Percentiles rank a stretch among this genome's conserved stretches.
Conservation (phyloP, 1,140 invertebrate genomes). For the Drosophila repleta region DNA sequence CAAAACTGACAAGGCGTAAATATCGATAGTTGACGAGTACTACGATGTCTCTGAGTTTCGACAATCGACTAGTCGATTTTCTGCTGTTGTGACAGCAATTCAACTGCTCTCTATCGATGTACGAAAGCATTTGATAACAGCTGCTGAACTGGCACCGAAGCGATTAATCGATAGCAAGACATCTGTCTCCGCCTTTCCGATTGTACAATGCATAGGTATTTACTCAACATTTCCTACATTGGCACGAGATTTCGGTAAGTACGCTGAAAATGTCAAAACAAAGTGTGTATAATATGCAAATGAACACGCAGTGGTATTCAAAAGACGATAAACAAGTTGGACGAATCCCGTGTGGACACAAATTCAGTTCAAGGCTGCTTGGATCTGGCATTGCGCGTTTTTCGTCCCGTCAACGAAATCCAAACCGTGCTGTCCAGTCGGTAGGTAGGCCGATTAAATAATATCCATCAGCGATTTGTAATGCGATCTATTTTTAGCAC, state of each 20-base stretch:
- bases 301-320: slow-evolving; percentile 85
- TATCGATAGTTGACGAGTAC: slow-evolving; percentile 18
- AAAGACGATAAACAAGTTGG: slow-evolving; percentile 82
- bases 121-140: background rate
- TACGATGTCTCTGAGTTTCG: slow-evolving; percentile 4
- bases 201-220: slow-evolving; percentile 85
- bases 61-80: slow-evolving; percentile 11
- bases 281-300: background rate
- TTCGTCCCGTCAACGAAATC: slow-evolving; percentile 85
- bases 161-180: slow-evolving; percentile 21
- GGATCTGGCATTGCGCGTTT: slow-evolving; percentile 85
- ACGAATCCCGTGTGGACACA: slow-evolving; percentile 82
- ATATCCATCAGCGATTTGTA: background rate
- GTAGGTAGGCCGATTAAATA: slow-evolving; percentile 81
- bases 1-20: slow-evolving; percentile 50
- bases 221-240: slow-evolving; percentile 87
- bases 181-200: slow-evolving; percentile 24
- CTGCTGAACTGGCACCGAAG: background rate
- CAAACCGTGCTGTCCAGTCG: slow-evolving; percentile 87
- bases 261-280: background rate
- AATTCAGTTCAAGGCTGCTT: slow-evolving; percentile 88
- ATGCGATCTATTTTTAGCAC: slow-evolving; percentile 85
- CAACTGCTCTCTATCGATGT: background rate
- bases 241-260: slow-evolving; percentile 86
- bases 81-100: background rate